Evolutionary conservation across 2,113 vertebrate genomes (phyloP).

Genomic region (Herpetotheres cachinnans): DNA sequence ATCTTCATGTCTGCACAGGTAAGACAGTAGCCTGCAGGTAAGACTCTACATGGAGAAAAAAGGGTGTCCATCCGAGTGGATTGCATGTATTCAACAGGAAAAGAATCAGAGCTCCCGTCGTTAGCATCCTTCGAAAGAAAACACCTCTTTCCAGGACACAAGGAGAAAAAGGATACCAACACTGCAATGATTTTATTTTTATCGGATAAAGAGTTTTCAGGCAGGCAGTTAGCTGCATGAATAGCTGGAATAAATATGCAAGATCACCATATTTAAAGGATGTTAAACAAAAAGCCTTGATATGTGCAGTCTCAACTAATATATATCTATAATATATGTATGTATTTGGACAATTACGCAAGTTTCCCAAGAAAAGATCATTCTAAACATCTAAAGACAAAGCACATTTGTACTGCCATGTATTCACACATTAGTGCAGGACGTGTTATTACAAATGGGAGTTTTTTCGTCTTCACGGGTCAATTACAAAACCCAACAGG

Average conservation of each 20-base stretch:
- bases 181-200: neutral
- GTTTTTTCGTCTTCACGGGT: neutral
- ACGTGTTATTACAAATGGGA: neutral
- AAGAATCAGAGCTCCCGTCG: neutral
- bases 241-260: neutral
- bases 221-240: neutral
- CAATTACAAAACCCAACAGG: neutral
- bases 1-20: neutral
- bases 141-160: neutral
- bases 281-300: neutral
- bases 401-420: accelerated
- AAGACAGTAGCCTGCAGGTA: neutral
- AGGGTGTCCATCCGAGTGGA: no score
- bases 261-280: neutral
- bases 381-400: neutral
- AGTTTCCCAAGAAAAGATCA: neutral
- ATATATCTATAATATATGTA: accelerated
- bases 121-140: neutral
- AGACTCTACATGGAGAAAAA: neutral
- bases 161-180: neutral
- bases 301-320: neutral
- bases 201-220: neutral
- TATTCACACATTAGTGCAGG: no score
- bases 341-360: neutral
- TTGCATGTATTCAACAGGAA: neutral